Evolutionary conservation across 1,140 invertebrate species (phyloP).

Genomic region (Drosophila equinoxialis): DNA sequence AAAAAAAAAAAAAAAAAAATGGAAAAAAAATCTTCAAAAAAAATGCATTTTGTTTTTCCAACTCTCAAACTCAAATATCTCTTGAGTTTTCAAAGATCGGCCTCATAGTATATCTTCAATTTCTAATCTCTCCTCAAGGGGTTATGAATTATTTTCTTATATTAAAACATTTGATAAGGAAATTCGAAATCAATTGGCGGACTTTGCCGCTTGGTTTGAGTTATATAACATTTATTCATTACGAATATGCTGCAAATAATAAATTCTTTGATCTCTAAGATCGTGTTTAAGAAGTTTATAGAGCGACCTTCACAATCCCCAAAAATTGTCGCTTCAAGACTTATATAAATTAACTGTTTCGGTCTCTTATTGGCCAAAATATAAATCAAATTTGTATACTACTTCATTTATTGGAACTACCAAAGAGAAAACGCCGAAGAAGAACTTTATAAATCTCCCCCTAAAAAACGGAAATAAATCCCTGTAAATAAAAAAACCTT

Average conservation of each 20-base stretch:
- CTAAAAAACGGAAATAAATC: background rate
- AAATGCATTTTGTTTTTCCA: slow-evolving; percentile 20
- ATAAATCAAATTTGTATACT: background rate
- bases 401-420: background rate
- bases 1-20: slow-evolving; percentile 63
- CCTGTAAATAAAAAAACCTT: slow-evolving; percentile 40
- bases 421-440: background rate
- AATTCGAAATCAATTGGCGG: background rate
- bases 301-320: too few species aligned
- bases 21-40: slow-evolving; percentile 28
- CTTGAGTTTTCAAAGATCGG: background rate
- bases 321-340: too few species aligned
- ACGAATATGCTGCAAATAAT: too few species aligned
- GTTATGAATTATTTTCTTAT: background rate
- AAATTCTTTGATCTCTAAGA: too few species aligned
- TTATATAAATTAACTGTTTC: too few species aligned
- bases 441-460: background rate
- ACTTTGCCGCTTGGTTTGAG: background rate
- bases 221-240: background rate
- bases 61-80: slow-evolving; percentile 10
- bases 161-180: background rate
- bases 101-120: background rate
- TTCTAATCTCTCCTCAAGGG: background rate
- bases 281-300: too few species aligned
- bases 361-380: background rate